Conservation (phyloP, 2,797 vertebrate genomes). For the Nyctalus aviator region DNA sequence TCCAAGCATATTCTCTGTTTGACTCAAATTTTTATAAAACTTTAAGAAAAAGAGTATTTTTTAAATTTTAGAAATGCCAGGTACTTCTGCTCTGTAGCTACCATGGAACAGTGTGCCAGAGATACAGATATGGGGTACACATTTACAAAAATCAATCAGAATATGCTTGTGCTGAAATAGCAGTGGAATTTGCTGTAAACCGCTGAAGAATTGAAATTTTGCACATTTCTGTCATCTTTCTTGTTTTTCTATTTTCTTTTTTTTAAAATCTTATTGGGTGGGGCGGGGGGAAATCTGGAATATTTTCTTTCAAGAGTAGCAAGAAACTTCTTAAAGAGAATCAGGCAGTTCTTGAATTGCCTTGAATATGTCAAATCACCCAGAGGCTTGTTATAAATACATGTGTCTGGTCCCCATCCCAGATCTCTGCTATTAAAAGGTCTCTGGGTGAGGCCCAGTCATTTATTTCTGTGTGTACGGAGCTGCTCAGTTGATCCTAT, state of each 20-base stretch:
- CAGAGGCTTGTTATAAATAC: background rate
- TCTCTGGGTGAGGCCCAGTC: background rate
- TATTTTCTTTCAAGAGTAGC: background rate
- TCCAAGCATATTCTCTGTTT: background rate
- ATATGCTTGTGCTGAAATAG: constrained; percentile 8
- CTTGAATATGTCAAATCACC: background rate
- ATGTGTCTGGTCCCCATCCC: background rate
- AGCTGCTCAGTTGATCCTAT: background rate
- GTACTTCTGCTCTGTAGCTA: background rate
- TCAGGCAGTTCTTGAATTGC: background rate
- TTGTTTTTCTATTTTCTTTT: constrained; percentile 14
- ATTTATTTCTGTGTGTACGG: background rate
- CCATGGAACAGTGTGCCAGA: background rate
- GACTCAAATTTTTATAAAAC: background rate
- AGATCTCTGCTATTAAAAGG: background rate
- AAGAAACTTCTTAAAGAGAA: constrained; percentile 40
- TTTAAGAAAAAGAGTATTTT: background rate
- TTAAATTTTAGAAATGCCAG: background rate
- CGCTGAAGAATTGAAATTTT: constrained; percentile 28
- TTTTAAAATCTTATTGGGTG: background rate
- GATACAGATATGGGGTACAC: background rate
- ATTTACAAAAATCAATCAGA: constrained; percentile 37
- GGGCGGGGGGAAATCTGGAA: background rate
- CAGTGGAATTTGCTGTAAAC: constrained; percentile 50
- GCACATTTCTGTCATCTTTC: constrained; percentile 10